Evolutionary conservation across 2,888 invertebrate genomes (phyloP).

Genomic region (Parnassius glacialis): DNA sequence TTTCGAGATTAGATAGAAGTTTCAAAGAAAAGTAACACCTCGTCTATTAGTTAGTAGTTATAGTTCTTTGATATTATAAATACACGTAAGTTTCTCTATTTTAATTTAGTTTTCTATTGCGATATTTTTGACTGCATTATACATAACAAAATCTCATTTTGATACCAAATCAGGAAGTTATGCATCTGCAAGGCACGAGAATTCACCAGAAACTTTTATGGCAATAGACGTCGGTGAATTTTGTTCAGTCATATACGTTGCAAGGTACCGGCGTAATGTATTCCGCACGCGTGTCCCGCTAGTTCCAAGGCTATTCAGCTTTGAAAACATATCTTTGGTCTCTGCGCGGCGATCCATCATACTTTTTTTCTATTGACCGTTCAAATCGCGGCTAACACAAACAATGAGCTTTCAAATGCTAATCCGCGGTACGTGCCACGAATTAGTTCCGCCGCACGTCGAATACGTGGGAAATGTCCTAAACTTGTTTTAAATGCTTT

Average conservation of each 20-base stretch:
- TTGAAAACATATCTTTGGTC: slow-evolving; percentile 75
- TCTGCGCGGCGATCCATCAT: slow-evolving; percentile 70
- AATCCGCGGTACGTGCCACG: slow-evolving; percentile 70
- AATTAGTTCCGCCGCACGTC: slow-evolving; percentile 63
- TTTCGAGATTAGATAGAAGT: too few relatives aligned
- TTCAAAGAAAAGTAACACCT: too few relatives aligned
- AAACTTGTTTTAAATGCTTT: slow-evolving; percentile 21
- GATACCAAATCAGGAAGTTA: slow-evolving; percentile 28
- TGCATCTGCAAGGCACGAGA: slow-evolving; percentile 30
- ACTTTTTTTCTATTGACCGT: slow-evolving; percentile 72
- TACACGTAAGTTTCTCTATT: too few relatives aligned
- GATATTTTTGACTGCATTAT: too few relatives aligned
- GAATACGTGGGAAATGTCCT: slow-evolving; percentile 66
- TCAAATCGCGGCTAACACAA: slow-evolving; percentile 70
- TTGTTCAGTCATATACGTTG: slow-evolving; percentile 35
- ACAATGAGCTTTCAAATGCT: slow-evolving; percentile 77
- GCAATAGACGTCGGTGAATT: slow-evolving; percentile 5
- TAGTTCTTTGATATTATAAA: too few relatives aligned
- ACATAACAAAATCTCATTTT: slow-evolving; percentile 6
- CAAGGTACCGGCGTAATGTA: slow-evolving; percentile 58
- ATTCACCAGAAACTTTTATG: slow-evolving; percentile 29
- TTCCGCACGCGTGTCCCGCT: slow-evolving; percentile 67
- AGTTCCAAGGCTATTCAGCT: slow-evolving; percentile 69
- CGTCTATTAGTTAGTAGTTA: too few relatives aligned
- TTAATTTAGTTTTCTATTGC: too few relatives aligned